These are phyloP conservation scores for Drosophila setosimentum DNA, from an alignment of 2,888 invertebrate species.

Conservation along the genomic window DNA sequence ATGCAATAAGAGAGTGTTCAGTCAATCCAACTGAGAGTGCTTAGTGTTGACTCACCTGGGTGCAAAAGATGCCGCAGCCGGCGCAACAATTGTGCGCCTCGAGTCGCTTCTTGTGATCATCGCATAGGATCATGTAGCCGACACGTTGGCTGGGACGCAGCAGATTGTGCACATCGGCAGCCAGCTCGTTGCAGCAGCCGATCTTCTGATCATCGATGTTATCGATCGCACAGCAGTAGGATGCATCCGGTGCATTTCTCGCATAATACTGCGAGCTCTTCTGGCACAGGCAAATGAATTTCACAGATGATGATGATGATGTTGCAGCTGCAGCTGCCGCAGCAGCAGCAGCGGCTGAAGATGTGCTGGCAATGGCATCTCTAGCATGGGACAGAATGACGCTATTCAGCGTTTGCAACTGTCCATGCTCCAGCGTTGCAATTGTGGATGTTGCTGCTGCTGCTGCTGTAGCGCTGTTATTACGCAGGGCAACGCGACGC, in stretches of 20 bases:
- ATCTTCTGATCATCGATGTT: conserved; percentile 90
- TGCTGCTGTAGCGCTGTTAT: conserved; percentile 2
- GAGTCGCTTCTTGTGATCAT: conserved; percentile 91
- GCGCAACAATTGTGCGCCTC: conserved; percentile 95
- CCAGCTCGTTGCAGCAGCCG: conserved; percentile 92
- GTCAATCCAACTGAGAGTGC: neutral
- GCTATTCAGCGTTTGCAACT: conserved; percentile 56
- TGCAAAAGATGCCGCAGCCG: conserved; percentile 95
- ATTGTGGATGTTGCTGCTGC: neutral
- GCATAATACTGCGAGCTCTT: conserved; percentile 86
- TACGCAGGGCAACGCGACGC: conserved; percentile 33
- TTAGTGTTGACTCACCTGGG: conserved; percentile 87
- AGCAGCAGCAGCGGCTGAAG: conserved; percentile 34
- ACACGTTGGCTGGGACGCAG: conserved; percentile 90
- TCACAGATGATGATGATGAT: neutral
- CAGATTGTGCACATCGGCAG: conserved; percentile 87
- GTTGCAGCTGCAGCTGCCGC: conserved; percentile 2
- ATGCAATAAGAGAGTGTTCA: conserved; percentile 20
- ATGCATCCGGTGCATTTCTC: conserved; percentile 85
- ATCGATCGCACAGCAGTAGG: conserved; percentile 90
- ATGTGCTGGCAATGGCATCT: conserved; percentile 50
- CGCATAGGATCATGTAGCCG: conserved; percentile 92
- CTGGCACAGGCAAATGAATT: conserved; percentile 86
- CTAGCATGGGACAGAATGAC: conserved; percentile 48
- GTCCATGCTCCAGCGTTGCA: conserved; percentile 47